Evolutionary conservation across 2,888 invertebrate species (phyloP), one percentile per base, ranked within the genome.

Genomic region (Ophion ventricosus): DNA sequence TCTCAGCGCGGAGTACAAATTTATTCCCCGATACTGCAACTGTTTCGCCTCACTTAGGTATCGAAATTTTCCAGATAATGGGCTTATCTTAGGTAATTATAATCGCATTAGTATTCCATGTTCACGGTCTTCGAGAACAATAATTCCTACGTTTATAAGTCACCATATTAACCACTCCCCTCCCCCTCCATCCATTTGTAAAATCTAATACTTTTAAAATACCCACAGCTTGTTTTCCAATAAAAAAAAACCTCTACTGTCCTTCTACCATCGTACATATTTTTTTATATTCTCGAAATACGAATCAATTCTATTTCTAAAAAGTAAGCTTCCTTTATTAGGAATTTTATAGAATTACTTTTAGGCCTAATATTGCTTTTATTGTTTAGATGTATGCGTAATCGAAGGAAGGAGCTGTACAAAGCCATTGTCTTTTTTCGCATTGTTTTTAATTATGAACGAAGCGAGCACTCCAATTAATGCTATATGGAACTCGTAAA

Each of bases 381-480:
- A 49, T 0, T 49, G 17, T 49, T 49, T 17, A 49, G 17, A 49
- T 17, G 17, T 2, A 14, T 49, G 49, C 14, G 49, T 49, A 49
- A 49, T 3, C 4, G 49, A 4, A 17, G 17, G 70, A 29, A 23
- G 20, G n/a, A 29, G 56, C 26, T 35, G 72, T 1, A 43, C 29
- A 25, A 73, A 73, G 40, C 29, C 25, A 23, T 73, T 61, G 25
- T 17, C 7, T 49, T 43, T 59, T 74, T 43, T 57, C 23, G 25
- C 54, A 61, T 75, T 69, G 23, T 40, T 40, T 7, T 56, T 76
- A 81, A 81, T 81, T 63, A 63, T 75, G 75, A 75, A 63, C 75
- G 75, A 70, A 56, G 61, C 75, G 26, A 76, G 56, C 75, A 81
- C 69, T 81, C 75, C 75, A 81, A 81, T 81, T 81, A 81, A 75